phyloP scores from a whole-genome alignment of 2,797 vertebrate genomes.

The Rhincodon typus region DNA sequence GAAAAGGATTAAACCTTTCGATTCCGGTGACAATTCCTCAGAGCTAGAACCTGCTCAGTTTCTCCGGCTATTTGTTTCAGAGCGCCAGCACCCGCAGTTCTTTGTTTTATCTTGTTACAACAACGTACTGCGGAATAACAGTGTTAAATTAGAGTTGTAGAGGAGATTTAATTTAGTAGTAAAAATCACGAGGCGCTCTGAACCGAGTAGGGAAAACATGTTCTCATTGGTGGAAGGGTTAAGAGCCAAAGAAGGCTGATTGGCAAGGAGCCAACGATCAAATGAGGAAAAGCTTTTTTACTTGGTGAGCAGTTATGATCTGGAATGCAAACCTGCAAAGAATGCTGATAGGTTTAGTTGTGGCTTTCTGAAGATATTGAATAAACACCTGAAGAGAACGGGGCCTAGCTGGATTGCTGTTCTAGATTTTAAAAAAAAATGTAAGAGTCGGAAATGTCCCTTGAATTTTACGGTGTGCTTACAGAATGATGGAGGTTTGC shows the following conservation, averaged over 20 bases:
- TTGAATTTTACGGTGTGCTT: background rate
- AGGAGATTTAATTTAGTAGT: background rate
- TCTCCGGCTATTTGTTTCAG: too few relatives aligned
- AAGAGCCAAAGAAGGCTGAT: background rate
- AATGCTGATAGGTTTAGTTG: background rate
- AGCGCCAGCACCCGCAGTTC: too few relatives aligned
- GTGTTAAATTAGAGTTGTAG: background rate
- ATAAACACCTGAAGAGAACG: background rate
- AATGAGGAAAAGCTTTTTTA: background rate
- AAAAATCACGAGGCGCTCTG: background rate
- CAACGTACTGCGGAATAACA: too few relatives aligned
- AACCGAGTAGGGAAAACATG: background rate
- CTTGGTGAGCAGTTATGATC: background rate
- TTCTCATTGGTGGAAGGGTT: background rate
- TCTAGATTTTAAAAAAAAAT: background rate
- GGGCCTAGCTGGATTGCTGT: background rate
- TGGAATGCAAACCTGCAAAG: background rate
- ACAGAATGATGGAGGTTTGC: too few relatives aligned
- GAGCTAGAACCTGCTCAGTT: too few relatives aligned
- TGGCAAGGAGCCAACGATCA: background rate
- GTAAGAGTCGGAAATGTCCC: background rate
- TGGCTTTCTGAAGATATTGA: background rate
- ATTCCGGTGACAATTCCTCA: too few relatives aligned
- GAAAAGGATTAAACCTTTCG: too few relatives aligned
- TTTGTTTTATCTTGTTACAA: too few relatives aligned